Conservation (phyloP, 2,113 vertebrate genomes). For the Neolamprologus devosi region DNA sequence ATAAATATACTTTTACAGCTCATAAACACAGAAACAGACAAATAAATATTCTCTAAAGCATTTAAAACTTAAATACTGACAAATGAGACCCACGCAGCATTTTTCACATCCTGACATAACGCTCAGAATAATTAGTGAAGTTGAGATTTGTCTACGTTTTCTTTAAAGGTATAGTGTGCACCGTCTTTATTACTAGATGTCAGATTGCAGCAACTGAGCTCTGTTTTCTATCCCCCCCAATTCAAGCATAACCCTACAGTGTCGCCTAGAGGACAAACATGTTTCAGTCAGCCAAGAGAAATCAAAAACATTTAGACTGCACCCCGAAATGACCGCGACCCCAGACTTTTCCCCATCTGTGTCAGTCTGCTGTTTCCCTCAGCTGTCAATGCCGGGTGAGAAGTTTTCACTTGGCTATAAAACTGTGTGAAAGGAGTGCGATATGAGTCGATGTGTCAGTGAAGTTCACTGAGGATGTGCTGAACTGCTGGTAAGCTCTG, state of each 20-base stretch:
- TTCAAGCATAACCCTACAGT: background rate
- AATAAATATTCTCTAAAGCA: background rate
- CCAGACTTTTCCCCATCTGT: rapidly evolving
- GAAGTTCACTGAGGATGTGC: rapidly evolving
- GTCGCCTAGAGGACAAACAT: background rate
- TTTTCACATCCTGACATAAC: background rate
- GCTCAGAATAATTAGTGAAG: background rate
- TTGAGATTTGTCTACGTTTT: background rate
- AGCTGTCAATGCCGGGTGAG: background rate
- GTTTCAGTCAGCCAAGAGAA: background rate
- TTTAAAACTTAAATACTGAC: background rate
- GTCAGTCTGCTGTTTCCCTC: background rate
- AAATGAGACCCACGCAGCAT: background rate
- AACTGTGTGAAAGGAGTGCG: background rate
- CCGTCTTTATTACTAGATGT: background rate
- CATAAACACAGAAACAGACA: background rate
- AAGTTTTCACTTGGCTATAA: background rate
- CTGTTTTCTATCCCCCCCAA: rapidly evolving
- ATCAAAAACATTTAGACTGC: background rate
- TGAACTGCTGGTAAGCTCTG: background rate
- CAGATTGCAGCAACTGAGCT: background rate
- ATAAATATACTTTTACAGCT: background rate
- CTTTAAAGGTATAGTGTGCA: background rate
- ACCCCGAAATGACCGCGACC: rapidly evolving
- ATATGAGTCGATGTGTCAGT: background rate